Conservation (phyloP, 2,888 invertebrate species). For the Drosophila testacea region DNA sequence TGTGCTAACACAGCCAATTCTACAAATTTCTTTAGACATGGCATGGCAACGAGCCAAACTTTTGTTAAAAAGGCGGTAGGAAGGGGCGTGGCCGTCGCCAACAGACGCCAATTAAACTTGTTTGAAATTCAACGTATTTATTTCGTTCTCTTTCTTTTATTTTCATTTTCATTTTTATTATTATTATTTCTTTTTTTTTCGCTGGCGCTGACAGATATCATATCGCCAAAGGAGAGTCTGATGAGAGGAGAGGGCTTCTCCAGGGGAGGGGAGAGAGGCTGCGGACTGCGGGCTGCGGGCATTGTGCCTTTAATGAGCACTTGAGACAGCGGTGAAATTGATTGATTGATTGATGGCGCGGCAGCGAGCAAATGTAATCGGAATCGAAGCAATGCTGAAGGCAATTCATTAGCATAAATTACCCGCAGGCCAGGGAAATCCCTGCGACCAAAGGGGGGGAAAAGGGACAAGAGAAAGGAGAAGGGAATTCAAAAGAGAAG, state of each 20-base stretch:
- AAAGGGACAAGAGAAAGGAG: neutral
- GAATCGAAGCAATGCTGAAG: conserved; percentile 25
- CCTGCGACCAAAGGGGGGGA: neutral
- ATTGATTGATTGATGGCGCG: conserved; percentile 70
- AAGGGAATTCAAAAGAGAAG: neutral
- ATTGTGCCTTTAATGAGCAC: conserved; percentile 65
- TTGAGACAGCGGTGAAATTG: conserved; percentile 53
- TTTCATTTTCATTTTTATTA: conserved; percentile 33
- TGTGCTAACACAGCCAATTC: conserved; percentile 53
- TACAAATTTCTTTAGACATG: conserved; percentile 9
- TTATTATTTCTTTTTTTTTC: neutral
- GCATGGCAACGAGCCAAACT: conserved; percentile 6
- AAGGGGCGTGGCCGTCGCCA: conserved; percentile 19
- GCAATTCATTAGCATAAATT: conserved; percentile 74
- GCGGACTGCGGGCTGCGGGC: conserved; percentile 7
- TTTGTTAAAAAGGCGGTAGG: neutral
- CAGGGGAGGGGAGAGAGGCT: no score
- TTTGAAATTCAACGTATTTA: conserved; percentile 58
- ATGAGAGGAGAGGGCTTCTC: no score
- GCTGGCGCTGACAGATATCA: conserved; percentile 49
- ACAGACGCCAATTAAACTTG: conserved; percentile 70
- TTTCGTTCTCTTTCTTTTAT: conserved; percentile 24
- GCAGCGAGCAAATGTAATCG: conserved; percentile 41
- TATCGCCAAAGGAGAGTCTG: conserved; percentile 10
- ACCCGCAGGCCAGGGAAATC: conserved; percentile 41